Evolutionary conservation across 1,140 invertebrate species (phyloP).

Genomic region (Drosophila mojavensis): DNA sequence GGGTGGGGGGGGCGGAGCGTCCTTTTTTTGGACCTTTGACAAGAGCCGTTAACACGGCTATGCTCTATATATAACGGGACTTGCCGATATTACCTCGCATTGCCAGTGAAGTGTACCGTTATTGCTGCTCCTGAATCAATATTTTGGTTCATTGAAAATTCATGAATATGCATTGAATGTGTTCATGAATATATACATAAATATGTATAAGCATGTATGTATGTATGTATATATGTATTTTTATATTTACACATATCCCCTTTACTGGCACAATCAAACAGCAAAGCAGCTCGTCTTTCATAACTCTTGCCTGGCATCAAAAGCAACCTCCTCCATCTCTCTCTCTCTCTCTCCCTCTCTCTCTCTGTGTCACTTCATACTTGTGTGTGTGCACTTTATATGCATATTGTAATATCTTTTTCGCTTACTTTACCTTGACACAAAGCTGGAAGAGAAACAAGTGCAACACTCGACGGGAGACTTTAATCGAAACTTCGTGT

Average conservation of each 20-base stretch:
- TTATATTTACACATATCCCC: background rate
- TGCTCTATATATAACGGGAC: background rate
- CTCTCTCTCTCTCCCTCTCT: no score
- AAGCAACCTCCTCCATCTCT: no score
- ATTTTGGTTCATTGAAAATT: background rate
- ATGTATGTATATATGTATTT: no score
- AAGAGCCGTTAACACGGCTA: background rate
- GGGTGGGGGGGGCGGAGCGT: no score
- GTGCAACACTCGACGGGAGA: background rate
- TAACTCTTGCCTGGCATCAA: background rate
- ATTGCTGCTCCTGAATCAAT: slow-evolving; percentile 4
- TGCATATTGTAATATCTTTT: slow-evolving; percentile 7
- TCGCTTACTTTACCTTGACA: background rate
- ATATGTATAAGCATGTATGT: no score
- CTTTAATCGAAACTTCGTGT: no score
- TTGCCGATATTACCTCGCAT: background rate
- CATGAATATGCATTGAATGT: slow-evolving; percentile 6
- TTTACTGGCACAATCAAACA: background rate
- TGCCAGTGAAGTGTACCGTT: background rate
- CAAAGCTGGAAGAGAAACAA: background rate
- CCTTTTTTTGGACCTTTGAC: background rate
- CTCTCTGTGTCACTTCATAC: no score
- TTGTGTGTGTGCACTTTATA: slow-evolving; percentile 3
- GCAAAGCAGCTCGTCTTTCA: background rate
- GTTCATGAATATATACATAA: no score